Evolutionary conservation across 1,140 invertebrate species (phyloP).

Genomic region (Scaptomyza graminum): DNA sequence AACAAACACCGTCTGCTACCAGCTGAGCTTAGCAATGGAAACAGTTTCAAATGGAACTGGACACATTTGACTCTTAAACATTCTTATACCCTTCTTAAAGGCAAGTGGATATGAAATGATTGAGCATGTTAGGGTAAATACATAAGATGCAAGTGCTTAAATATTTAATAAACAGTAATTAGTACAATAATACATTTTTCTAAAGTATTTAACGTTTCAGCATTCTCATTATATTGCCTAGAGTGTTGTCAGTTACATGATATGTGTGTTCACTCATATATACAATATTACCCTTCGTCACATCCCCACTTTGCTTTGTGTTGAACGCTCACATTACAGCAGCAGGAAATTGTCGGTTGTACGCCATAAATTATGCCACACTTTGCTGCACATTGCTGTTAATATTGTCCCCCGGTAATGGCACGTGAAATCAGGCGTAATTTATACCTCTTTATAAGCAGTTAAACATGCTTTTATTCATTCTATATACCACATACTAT

Average conservation of each 20-base stretch:
- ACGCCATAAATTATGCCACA: slow-evolving; percentile 52
- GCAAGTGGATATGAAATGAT: background rate
- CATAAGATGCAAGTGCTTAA: too few relatives aligned
- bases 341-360: slow-evolving; percentile 49
- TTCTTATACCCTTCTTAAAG: slow-evolving; percentile 16
- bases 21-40: slow-evolving; percentile 26
- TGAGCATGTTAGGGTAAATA: background rate
- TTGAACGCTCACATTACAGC: slow-evolving; percentile 17
- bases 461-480: slow-evolving; percentile 44
- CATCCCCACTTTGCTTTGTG: background rate
- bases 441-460: slow-evolving; percentile 40
- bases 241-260: background rate
- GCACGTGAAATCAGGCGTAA: slow-evolving; percentile 46
- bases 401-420: slow-evolving; percentile 35
- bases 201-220: background rate
- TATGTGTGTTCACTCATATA: slow-evolving; percentile 5
- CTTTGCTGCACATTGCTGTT: slow-evolving; percentile 32
- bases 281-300: background rate
- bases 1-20: slow-evolving; percentile 25
- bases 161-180: too few relatives aligned
- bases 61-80: slow-evolving; percentile 29
- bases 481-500: background rate
- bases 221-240: background rate
- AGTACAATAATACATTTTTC: too few relatives aligned
- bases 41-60: slow-evolving; percentile 11